phyloP scores from a whole-genome alignment of 2,797 vertebrate genomes.

The Tangara arthus region DNA sequence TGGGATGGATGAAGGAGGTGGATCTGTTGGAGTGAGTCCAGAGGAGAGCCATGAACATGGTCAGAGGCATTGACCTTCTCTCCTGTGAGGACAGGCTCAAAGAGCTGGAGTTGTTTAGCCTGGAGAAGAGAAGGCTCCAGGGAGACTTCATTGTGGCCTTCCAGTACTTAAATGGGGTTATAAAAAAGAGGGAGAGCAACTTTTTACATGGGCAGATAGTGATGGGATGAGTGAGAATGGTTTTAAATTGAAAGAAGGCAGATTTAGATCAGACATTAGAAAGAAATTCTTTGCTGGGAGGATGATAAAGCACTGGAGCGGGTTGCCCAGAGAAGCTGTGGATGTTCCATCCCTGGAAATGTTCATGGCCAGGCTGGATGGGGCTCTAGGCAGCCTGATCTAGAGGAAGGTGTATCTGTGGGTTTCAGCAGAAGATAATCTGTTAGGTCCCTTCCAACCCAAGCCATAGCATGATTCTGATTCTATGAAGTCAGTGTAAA shows the following conservation, averaged over 20 bases:
- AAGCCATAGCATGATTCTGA: not conserved
- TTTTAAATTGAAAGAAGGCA: not conserved
- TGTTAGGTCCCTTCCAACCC: not conserved
- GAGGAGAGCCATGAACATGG: not conserved
- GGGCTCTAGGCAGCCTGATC: not conserved
- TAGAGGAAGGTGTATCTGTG: not conserved
- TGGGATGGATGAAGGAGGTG: not conserved
- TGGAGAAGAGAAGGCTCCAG: not conserved
- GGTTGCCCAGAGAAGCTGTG: not conserved
- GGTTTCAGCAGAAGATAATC: not conserved
- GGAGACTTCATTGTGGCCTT: not conserved
- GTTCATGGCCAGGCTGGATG: not conserved
- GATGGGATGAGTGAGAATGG: not conserved
- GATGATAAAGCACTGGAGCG: not conserved
- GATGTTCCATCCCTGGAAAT: not conserved
- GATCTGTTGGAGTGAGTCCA: not conserved
- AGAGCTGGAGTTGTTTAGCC: not conserved
- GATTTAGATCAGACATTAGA: not conserved
- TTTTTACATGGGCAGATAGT: not conserved
- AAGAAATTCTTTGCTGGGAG: not conserved
- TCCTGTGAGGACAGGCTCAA: not conserved
- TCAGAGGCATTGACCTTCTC: not conserved
- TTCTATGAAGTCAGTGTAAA: not conserved
- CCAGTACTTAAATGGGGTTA: not conserved
- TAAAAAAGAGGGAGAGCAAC: not conserved